phyloP scores from a whole-genome alignment of 2,113 vertebrate genomes.

The Serinus canaria region DNA sequence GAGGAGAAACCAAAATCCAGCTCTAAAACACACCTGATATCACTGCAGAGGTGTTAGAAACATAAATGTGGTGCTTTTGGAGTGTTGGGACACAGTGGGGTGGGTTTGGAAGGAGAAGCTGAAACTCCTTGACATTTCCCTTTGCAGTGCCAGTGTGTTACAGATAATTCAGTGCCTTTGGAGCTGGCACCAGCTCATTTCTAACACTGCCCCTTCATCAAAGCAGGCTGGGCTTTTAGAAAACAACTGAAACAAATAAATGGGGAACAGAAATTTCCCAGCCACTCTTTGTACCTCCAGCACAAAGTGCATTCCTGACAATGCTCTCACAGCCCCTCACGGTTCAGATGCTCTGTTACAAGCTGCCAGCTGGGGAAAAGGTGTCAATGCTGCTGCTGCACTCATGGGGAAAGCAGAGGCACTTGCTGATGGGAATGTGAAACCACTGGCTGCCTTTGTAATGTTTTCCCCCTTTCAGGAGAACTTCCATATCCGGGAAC shows the following conservation, averaged over 20 bases:
- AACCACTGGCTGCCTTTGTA: slow-evolving; percentile 5
- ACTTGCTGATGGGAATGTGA: background rate
- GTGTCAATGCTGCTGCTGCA: background rate
- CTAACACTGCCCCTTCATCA: background rate
- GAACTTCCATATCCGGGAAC: slow-evolving; percentile 98
- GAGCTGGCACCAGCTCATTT: background rate
- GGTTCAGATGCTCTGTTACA: background rate
- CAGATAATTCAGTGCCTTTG: background rate
- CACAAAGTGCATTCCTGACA: background rate
- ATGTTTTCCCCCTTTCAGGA: slow-evolving; percentile 77
- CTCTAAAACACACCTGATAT: background rate
- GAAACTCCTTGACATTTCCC: background rate
- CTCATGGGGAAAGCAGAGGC: background rate
- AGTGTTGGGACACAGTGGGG: background rate
- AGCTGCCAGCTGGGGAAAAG: background rate
- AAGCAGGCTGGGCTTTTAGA: background rate
- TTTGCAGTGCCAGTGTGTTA: background rate
- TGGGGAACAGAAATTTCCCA: background rate
- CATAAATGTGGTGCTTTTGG: background rate
- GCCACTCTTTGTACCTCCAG: background rate
- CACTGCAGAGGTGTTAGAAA: background rate
- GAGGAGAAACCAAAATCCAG: background rate
- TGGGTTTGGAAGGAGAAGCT: background rate
- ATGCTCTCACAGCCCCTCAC: fast-evolving
- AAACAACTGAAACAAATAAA: background rate